Conservation (phyloP, 1,140 invertebrate genomes). For the Homarus americanus region DNA sequence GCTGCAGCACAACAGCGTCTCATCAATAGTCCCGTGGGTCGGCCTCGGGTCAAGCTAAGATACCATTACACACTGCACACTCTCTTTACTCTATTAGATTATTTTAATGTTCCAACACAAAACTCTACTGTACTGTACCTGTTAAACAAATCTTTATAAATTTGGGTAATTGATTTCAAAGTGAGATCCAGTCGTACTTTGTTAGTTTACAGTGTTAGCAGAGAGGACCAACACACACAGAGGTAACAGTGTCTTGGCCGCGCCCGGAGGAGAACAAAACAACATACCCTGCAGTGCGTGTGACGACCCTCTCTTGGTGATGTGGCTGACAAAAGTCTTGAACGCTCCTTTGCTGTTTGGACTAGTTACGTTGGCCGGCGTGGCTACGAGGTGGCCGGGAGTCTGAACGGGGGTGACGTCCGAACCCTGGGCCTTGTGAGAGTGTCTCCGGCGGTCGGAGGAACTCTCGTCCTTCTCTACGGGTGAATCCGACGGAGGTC, state of each 20-base stretch:
- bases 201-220: conserved; percentile 9
- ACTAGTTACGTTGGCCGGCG: conserved; percentile 48
- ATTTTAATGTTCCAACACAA: too few relatives aligned
- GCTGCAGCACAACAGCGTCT: too few relatives aligned
- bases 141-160: too few relatives aligned
- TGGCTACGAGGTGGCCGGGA: not conserved
- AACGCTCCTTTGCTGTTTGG: conserved; percentile 69
- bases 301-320: conserved; percentile 69
- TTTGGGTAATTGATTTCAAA: too few relatives aligned
- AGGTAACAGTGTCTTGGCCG: not conserved
- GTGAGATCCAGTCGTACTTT: not conserved
- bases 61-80: not conserved
- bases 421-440: conserved; percentile 12
- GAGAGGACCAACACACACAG: conserved; percentile 7
- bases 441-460: not conserved
- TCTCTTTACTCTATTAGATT: too few relatives aligned
- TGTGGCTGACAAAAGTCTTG: conserved; percentile 71
- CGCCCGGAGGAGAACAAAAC: conserved; percentile 27
- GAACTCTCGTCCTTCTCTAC: not conserved
- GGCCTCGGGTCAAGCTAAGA: not conserved
- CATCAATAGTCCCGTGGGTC: too few relatives aligned
- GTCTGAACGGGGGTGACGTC: conserved; percentile 25
- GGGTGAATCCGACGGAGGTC: not conserved
- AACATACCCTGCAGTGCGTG: conserved; percentile 70
- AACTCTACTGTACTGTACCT: too few relatives aligned